Evolutionary conservation across 2,797 vertebrate genomes (phyloP).

Genomic region (Poecilia picta): DNA sequence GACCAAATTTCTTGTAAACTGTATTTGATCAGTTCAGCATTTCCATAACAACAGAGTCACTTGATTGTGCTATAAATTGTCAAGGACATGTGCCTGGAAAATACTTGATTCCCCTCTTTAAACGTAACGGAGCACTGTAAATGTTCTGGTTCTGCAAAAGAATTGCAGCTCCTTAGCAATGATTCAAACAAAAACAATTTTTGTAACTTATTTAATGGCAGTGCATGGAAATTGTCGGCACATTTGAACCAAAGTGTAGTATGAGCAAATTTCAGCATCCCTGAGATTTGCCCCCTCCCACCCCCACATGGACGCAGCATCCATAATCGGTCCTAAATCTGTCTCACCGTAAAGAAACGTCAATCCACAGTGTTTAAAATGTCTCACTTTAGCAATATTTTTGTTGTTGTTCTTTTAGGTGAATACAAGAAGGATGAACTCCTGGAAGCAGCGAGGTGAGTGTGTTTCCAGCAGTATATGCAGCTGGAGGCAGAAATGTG

Average conservation of each 20-base stretch:
- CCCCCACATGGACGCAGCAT: neutral
- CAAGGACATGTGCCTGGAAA: neutral
- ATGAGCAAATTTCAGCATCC: neutral
- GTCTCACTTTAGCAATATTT: slow-evolving; percentile 69
- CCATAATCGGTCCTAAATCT: neutral
- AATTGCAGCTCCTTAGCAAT: neutral
- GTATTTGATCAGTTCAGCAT: neutral
- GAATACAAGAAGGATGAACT: slow-evolving; percentile 99
- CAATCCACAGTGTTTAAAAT: neutral
- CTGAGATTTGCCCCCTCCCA: no score
- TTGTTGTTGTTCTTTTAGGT: slow-evolving; percentile 87
- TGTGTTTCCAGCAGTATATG: slow-evolving; percentile 5
- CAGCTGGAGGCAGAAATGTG: neutral
- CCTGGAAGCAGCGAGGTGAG: slow-evolving; percentile 98
- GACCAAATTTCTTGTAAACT: neutral
- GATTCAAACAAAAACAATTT: neutral
- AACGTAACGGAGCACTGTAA: neutral
- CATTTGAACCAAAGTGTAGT: neutral
- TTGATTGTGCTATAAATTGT: neutral
- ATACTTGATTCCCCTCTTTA: neutral
- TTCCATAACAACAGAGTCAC: neutral
- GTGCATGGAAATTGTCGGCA: neutral
- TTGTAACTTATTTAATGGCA: neutral
- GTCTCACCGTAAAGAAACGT: neutral
- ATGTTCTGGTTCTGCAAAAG: neutral